Evolutionary conservation across 2,113 vertebrate genomes (phyloP), one percentile per base, ranked within the genome.

Genomic region (Zonotrichia leucophrys): DNA sequence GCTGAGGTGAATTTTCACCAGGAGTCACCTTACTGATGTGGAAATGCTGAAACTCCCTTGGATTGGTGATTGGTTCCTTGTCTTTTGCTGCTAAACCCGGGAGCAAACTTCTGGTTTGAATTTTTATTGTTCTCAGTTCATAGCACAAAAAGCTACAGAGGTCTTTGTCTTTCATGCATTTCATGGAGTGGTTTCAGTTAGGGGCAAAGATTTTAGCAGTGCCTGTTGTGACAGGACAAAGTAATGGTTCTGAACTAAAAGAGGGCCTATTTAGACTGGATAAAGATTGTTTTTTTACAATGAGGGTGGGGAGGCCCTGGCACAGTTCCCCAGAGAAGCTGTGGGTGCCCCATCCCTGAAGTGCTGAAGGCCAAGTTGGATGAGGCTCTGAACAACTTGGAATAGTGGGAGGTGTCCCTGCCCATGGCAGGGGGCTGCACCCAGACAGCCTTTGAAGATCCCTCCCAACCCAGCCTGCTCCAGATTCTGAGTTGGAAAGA

Each of bases 351-450:
- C 52, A 30, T 75, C 37, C 23, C 46, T 82, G 44, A 59, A 52
- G 6, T 58, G 12, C 28, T 44, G 52, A 59, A 59, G 35, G 37
- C 60, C 28, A n/a, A 42, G 39, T 11, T 82, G 46, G 28, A 82
- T 0, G 0, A 49, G 19, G 37, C 37, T 67, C 33, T 21, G 60
- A 89, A 14, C 24, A 46, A 2, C 2, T 5, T 30, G 28, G 30
- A 30, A 58, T 39, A 30, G 7, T 25, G 47, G 30, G n/a, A 68
- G 20, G 13, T 14, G 15, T 74, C 33, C 68, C 44, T 81, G 28
- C 60, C 62, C 15, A 58, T 25, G 25, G 30, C 56, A 70, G 15
- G 9, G 23, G 15, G 35, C 44, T 66, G 68, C 39, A 53, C n/a
- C n/a, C 70, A 46, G 30, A 7, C 42, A 59, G 47, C n/a, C 18